Evolutionary conservation across 2,113 vertebrate genomes (phyloP).

Genomic region (Monarcha castaneiventris): DNA sequence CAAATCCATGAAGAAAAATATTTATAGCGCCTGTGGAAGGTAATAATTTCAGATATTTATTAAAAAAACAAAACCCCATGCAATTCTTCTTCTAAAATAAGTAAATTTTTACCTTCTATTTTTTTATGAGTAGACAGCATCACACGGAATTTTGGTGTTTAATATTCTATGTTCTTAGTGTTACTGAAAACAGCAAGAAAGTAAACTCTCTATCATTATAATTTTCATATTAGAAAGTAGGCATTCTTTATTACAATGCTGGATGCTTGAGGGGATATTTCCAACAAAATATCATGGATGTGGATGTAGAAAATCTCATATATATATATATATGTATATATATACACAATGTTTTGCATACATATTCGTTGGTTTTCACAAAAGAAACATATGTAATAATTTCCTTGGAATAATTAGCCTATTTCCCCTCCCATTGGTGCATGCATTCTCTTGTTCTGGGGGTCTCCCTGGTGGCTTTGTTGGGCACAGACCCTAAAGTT

Average conservation of each 20-base stretch:
- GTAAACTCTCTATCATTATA: not conserved
- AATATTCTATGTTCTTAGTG: not conserved
- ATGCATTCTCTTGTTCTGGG: not conserved
- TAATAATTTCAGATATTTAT: constrained; percentile 33
- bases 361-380: not conserved
- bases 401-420: not conserved
- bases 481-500: not conserved
- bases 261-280: not conserved
- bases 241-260: not conserved
- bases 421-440: not conserved
- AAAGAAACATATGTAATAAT: not conserved
- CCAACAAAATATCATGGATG: not conserved
- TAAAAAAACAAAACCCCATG: not conserved
- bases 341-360: not conserved
- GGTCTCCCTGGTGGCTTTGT: not conserved
- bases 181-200: not conserved
- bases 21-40: not conserved
- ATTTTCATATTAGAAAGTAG: not conserved
- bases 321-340: not conserved
- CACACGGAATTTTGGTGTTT: not conserved
- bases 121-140: not conserved
- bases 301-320: not conserved
- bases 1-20: constrained; percentile 50
- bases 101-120: not conserved
- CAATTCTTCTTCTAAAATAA: constrained; percentile 15